phyloP scores from a whole-genome alignment of 2,797 vertebrate species.

The Galaxias olidus region DNA sequence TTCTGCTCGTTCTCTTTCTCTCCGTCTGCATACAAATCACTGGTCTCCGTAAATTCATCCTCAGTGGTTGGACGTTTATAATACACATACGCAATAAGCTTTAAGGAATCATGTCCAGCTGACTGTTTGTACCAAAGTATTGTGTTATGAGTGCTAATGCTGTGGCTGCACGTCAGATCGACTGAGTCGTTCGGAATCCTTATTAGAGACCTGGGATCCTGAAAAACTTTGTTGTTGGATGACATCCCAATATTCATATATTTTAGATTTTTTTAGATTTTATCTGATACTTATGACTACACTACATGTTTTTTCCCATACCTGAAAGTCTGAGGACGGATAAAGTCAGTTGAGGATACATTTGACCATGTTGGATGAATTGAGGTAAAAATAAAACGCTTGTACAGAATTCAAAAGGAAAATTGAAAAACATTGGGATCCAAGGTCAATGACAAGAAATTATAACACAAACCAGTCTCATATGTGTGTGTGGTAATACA shows the following conservation, averaged over 20 bases:
- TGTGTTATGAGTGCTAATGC: slow-evolving; percentile 16
- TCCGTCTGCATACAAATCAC: no score
- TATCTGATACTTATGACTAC: neutral
- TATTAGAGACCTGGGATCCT: slow-evolving; percentile 17
- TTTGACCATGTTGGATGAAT: slow-evolving; percentile 5
- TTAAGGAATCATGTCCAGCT: slow-evolving; percentile 15
- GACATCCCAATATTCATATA: neutral
- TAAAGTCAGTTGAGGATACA: slow-evolving; percentile 1
- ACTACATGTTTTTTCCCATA: neutral
- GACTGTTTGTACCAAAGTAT: slow-evolving; percentile 47
- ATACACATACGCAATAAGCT: slow-evolving; percentile 34
- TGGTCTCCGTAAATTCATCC: neutral
- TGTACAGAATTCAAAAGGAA: no score
- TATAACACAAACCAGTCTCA: no score
- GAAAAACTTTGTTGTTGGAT: neutral
- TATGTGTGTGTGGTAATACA: no score
- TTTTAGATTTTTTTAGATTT: no score
- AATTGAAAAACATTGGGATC: no score
- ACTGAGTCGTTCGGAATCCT: slow-evolving; percentile 6
- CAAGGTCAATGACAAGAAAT: no score
- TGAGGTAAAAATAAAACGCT: no score
- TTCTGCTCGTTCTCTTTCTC: no score
- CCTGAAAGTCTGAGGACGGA: slow-evolving; percentile 8
- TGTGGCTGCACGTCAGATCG: slow-evolving; percentile 38
- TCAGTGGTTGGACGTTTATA: neutral